Percentiles rank a stretch among this genome's conserved stretches.
phyloP scores from a whole-genome alignment of 2,888 invertebrate species.

The Ornithoptera priamus region DNA sequence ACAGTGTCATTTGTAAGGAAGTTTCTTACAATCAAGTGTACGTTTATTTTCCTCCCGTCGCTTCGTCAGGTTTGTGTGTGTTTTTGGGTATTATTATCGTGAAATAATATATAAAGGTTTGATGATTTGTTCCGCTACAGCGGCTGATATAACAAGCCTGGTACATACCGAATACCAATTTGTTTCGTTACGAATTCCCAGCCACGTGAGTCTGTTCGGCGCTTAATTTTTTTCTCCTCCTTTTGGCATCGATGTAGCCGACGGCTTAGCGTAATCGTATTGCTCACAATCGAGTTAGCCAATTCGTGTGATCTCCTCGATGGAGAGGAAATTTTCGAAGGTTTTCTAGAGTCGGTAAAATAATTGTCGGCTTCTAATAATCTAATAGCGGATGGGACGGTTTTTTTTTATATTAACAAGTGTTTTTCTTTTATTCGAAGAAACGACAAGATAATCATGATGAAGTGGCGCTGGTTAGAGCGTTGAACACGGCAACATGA shows the following conservation, averaged over 20 bases:
- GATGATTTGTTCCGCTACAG: neutral
- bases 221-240: conserved; percentile 18
- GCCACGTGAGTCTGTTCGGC: conserved; percentile 14
- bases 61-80: no score
- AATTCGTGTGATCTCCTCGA: conserved; percentile 21
- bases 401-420: no score
- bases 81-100: no score
- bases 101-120: no score
- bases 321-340: conserved; percentile 3
- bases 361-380: conserved; percentile 13
- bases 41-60: no score
- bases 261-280: conserved; percentile 27
- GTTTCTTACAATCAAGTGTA: no score
- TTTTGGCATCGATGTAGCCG: conserved; percentile 26
- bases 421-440: no score
- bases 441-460: no score
- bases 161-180: conserved; percentile 13
- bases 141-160: conserved; percentile 10
- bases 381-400: no score
- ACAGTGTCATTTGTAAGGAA: no score
- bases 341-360: neutral
- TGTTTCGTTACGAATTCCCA: conserved; percentile 20
- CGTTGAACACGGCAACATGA: no score
- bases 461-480: no score
- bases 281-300: conserved; percentile 29